Evolutionary conservation across 2,888 invertebrate species (phyloP), one percentile per base, ranked within the genome.

Genomic region (Antitype chi): DNA sequence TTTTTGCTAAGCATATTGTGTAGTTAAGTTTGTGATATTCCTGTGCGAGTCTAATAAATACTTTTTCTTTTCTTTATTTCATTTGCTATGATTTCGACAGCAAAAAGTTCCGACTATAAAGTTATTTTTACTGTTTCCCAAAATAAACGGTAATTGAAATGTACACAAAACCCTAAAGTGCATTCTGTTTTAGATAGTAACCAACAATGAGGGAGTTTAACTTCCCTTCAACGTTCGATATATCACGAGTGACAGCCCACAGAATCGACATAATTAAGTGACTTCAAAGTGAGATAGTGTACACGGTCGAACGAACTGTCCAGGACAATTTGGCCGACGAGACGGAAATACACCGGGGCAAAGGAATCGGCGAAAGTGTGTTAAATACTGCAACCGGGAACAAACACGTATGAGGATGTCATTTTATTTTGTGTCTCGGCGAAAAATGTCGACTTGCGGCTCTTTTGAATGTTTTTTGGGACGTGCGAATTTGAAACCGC

Each of bases 191-290:
- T 86, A 84, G 76, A 80, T 73, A 76, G 64, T 67, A 64, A 59
- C 60, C 52, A 74, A 84, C 77, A 70, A 55, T 84, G 80, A 62
- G 78, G 75, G 76, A 78, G 64, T 53, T 80, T 85, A 78, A 72
- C 57, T 70, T 74, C 69, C 78, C 83, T 72, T 85, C 76, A 84
- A 84, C 88, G 84, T 84, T 87, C 87, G 74, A 88, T 89, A 88
- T 85, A 89, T 91, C 89, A 89, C 87, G 82, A 89, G 89, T 89
- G 91, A 90, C 91, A 88, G 82, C 84, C 86, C 87, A 89, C 88
- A 87, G 88, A 91, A 93, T 91, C 88, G 90, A 92, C 91, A 89
- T 93, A 93, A 93, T 93, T 91, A 94, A 92, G 90, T 91, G 90
- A 91, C 90, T 91, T 93, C 92, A 93, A 93, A 93, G 92, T 87